Evolutionary conservation across 2,888 invertebrate species (phyloP).

Genomic region (Mythimna vitellina): DNA sequence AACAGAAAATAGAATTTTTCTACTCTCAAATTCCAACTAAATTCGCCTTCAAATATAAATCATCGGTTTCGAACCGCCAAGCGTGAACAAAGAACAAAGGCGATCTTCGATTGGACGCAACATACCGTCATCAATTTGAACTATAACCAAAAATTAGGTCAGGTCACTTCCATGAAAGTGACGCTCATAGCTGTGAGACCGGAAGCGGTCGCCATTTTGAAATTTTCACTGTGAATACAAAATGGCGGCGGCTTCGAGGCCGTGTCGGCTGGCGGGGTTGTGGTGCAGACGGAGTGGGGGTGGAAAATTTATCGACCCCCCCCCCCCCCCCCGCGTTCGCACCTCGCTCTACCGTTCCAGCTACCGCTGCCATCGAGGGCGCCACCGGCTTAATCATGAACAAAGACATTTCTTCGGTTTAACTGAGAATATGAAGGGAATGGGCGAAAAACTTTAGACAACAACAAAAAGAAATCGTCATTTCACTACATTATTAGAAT

Average conservation of each 20-base stretch:
- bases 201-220: conserved; percentile 9
- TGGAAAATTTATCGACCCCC: background rate
- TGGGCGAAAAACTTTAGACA: too few species aligned
- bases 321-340: too few species aligned
- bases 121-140: background rate
- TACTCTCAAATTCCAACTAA: too few species aligned
- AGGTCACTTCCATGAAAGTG: too few species aligned
- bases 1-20: too few species aligned
- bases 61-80: background rate
- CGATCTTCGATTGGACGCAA: background rate
- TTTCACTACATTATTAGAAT: too few species aligned
- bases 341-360: background rate
- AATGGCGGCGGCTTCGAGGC: background rate
- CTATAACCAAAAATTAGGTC: too few species aligned
- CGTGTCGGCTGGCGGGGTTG: background rate
- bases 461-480: too few species aligned
- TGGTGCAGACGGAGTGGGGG: background rate
- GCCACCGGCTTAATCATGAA: background rate
- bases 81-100: background rate
- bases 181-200: too few species aligned
- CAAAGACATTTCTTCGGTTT: background rate
- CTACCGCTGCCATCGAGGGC: background rate
- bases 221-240: background rate
- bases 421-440: too few species aligned
- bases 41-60: too few species aligned